Evolutionary conservation across 2,113 vertebrate species (phyloP).

Genomic region (Melanocharis versteri): DNA sequence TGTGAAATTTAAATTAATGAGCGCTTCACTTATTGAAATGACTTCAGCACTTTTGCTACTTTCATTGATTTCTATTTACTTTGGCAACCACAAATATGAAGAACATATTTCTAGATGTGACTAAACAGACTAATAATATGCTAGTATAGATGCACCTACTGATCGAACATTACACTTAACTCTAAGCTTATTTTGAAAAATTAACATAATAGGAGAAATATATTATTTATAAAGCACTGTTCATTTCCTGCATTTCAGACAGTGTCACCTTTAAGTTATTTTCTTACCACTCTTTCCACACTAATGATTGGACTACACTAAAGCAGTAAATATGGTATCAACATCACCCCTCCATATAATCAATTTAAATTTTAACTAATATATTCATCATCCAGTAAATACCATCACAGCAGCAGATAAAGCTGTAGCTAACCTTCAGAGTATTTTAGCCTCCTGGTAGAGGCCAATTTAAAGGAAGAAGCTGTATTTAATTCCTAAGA

Average conservation of each 20-base stretch:
- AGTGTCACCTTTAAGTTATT: constrained; percentile 46
- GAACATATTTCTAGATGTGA: constrained; percentile 63
- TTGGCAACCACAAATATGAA: constrained; percentile 66
- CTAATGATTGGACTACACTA: constrained; percentile 41
- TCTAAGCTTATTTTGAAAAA: constrained; percentile 54
- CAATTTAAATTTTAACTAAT: constrained; percentile 60
- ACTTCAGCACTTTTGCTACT: constrained; percentile 72
- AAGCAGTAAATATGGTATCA: constrained; percentile 61
- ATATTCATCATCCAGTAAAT: constrained; percentile 49
- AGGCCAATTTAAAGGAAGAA: background rate
- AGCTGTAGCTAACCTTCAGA: constrained; percentile 46
- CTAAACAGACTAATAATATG: constrained; percentile 54
- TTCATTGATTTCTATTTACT: constrained; percentile 78
- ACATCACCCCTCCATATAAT: constrained; percentile 22
- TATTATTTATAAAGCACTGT: constrained; percentile 60
- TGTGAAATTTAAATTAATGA: constrained; percentile 78
- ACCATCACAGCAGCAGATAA: background rate
- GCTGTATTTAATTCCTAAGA: background rate
- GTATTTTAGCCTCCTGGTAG: background rate
- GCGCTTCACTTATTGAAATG: constrained; percentile 66
- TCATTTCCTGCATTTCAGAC: constrained; percentile 37
- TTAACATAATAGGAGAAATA: constrained; percentile 58
- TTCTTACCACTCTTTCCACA: constrained; percentile 22
- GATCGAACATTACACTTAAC: constrained; percentile 47
- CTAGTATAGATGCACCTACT: background rate